These are phyloP conservation scores for Smittia sp. DNA, from an alignment of 2,888 invertebrate genomes.

Conservation along the genomic window DNA sequence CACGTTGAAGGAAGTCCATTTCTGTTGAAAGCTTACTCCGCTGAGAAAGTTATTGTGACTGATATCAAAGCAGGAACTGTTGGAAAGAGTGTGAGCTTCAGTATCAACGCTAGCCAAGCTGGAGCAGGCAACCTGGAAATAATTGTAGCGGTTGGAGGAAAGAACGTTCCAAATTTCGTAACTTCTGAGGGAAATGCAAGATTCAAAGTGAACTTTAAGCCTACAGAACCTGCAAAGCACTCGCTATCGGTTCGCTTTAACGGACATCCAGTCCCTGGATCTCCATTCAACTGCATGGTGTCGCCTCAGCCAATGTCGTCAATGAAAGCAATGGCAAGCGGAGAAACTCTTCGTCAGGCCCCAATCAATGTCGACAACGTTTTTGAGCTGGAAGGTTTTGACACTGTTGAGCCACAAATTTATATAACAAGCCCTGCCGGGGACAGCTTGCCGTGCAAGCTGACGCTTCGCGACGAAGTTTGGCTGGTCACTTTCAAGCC, in stretches of 20 bases:
- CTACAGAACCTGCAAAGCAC: conserved; percentile 88
- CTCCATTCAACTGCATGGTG: conserved; percentile 91
- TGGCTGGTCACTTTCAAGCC: conserved; percentile 79
- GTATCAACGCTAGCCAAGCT: conserved; percentile 78
- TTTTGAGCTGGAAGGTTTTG: conserved; percentile 59
- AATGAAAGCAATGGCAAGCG: conserved; percentile 57
- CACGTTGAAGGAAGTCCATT: conserved; percentile 95
- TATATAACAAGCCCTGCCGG: conserved; percentile 82
- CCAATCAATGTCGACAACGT: conserved; percentile 56
- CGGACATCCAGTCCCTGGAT: conserved; percentile 77
- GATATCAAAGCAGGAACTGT: conserved; percentile 89
- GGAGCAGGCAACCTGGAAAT: conserved; percentile 97
- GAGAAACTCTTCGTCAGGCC: conserved; percentile 52
- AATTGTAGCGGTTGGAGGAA: conserved; percentile 92
- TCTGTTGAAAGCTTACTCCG: conserved; percentile 92
- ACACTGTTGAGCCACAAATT: conserved; percentile 65
- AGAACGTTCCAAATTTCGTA: conserved; percentile 97
- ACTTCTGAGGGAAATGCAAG: conserved; percentile 96
- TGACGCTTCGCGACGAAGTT: conserved; percentile 65
- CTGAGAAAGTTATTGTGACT: conserved; percentile 89
- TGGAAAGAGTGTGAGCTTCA: conserved; percentile 90
- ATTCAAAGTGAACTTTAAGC: conserved; percentile 93
- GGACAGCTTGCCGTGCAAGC: conserved; percentile 69
- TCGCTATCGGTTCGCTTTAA: conserved; percentile 83
- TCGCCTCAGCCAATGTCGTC: conserved; percentile 57